Evolutionary conservation across 2,888 invertebrate genomes (phyloP).

Genomic region (Sinopyrophorus schimmeli): DNA sequence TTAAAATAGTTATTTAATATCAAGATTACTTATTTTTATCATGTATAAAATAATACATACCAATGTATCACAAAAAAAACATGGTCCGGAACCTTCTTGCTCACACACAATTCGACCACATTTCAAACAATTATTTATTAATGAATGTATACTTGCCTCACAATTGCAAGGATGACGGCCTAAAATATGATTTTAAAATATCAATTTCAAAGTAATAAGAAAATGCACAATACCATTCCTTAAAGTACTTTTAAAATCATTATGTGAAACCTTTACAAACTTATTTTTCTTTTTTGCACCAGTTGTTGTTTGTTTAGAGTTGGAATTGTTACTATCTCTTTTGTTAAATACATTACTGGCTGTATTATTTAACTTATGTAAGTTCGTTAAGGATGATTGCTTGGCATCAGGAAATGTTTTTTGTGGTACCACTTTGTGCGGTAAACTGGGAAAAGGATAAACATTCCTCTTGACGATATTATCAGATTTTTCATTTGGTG

Average conservation of each 20-base stretch:
- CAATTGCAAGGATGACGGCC: conserved; percentile 91
- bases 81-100: conserved; percentile 97
- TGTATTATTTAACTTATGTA: too few species aligned
- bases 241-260: conserved; percentile 53
- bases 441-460: conserved; percentile 9
- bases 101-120: conserved; percentile 95
- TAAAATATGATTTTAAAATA: conserved; percentile 8
- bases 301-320: conserved; percentile 37
- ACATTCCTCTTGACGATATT: not conserved
- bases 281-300: conserved; percentile 67
- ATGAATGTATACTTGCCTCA: conserved; percentile 85
- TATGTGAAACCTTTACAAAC: conserved; percentile 76
- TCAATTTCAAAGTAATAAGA: not conserved
- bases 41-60: conserved; percentile 57
- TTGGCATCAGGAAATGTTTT: too few species aligned
- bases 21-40: too few species aligned
- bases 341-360: conserved; percentile 28
- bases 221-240: not conserved
- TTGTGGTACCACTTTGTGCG: not conserved
- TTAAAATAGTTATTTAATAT: too few species aligned
- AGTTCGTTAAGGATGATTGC: too few species aligned
- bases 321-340: conserved; percentile 22
- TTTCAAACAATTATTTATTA: conserved; percentile 89
- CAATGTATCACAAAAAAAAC: conserved; percentile 86
- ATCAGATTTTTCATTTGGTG: not conserved